Conservation (phyloP, 1,140 invertebrate species). For the Thereuonema tuberculata region DNA sequence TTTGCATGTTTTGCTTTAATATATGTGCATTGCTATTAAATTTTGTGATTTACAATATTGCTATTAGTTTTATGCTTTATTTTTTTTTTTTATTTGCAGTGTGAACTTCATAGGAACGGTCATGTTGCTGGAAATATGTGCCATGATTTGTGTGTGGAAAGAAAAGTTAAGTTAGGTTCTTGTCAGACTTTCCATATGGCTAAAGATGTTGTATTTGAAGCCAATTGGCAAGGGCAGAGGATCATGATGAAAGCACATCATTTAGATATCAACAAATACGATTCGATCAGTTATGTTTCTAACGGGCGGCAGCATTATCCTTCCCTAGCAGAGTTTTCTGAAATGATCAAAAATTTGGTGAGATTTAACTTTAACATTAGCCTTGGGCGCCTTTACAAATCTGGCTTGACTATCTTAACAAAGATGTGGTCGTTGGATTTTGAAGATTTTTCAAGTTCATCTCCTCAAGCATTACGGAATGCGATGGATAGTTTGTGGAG, state of each 20-base stretch:
- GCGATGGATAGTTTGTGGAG: slow-evolving; percentile 23
- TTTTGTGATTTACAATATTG: too few species aligned
- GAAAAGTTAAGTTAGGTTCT: slow-evolving; percentile 15
- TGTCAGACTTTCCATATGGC: slow-evolving; percentile 24
- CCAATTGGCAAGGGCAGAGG: slow-evolving; percentile 6
- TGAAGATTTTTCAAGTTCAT: slow-evolving; percentile 10
- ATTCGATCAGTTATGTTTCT: not conserved
- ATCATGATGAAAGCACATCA: slow-evolving; percentile 15
- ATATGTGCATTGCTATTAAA: too few species aligned
- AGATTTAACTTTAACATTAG: slow-evolving; percentile 12
- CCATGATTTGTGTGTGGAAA: slow-evolving; percentile 19
- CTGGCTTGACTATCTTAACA: slow-evolving; percentile 14
- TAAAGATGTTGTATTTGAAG: slow-evolving; percentile 23
- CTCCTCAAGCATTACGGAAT: slow-evolving; percentile 1
- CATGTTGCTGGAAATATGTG: slow-evolving; percentile 24
- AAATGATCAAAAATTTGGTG: slow-evolving; percentile 12
- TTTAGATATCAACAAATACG: slow-evolving; percentile 3
- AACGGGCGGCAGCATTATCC: not conserved
- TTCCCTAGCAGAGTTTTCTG: not conserved
- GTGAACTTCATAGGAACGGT: slow-evolving; percentile 19
- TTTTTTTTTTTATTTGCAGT: slow-evolving; percentile 21
- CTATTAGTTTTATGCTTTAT: too few species aligned
- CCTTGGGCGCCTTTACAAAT: not conserved
- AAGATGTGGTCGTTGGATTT: slow-evolving; percentile 21
- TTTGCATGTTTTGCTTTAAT: too few species aligned